These are phyloP conservation scores for Sialis lutaria DNA, from an alignment of 2,888 invertebrate species.

Conservation along the genomic window DNA sequence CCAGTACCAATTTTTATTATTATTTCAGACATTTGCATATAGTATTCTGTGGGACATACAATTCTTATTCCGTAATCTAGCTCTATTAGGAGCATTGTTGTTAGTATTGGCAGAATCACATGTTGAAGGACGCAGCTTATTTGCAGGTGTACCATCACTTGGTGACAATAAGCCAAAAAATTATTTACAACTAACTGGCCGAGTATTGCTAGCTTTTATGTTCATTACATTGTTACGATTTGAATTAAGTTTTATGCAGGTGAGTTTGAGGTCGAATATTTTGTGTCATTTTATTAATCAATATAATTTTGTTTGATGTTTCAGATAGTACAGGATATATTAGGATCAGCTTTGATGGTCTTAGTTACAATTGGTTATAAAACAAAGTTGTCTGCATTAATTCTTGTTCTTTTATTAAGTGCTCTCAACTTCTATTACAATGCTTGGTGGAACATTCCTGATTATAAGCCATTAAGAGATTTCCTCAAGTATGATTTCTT, in stretches of 20 bases:
- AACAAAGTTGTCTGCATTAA: conserved; percentile 91
- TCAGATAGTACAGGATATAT: conserved; percentile 77
- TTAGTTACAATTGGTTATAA: conserved; percentile 95
- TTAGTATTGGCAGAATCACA: conserved; percentile 92
- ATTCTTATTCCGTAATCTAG: conserved; percentile 89
- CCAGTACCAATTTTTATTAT: background rate
- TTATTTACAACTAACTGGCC: conserved; percentile 88
- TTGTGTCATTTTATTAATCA: background rate
- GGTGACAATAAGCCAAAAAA: conserved; percentile 96
- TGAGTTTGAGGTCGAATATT: conserved; percentile 20
- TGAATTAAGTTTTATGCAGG: conserved; percentile 78
- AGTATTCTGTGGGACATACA: conserved; percentile 98
- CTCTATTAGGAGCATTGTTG: conserved; percentile 91
- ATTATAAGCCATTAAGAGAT: conserved; percentile 90
- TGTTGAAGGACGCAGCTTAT: conserved; percentile 83
- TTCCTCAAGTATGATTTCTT: conserved; percentile 99
- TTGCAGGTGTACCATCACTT: conserved; percentile 84
- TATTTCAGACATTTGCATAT: conserved; percentile 71
- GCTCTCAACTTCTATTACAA: conserved; percentile 93
- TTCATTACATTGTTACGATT: conserved; percentile 91
- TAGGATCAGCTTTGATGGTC: conserved; percentile 89
- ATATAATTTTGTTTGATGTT: background rate
- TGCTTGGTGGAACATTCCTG: conserved; percentile 94
- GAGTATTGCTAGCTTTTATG: conserved; percentile 95
- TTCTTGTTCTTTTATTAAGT: conserved; percentile 76